Base-by-base conservation (phyloP, 2,113 vertebrate genomes). In the Chionomys nivalis region DNA sequence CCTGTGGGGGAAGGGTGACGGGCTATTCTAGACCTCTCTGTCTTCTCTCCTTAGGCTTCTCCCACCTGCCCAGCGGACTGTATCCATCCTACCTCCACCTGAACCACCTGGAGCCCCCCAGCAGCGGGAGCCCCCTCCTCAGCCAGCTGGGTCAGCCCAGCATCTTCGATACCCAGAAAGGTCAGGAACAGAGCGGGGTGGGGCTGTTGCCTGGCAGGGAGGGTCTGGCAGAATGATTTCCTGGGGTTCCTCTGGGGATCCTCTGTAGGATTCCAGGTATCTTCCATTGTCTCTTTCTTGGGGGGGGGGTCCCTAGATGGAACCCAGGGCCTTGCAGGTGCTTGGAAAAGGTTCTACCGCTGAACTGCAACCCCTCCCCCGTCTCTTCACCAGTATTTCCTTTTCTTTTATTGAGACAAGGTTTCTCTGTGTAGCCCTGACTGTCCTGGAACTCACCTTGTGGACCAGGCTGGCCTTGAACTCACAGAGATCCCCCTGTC, bases 141-240 rank as follows among this genome's bases (percentile, higher is more conserved):
- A 98, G 98, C 77, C 99, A 99, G 92, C 98, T 99, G 98, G 98
- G 99, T 68, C 99, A 99, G 98, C 99, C 99, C 97, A 99, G 98
- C 93, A 99, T 99, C 96, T 99, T 99, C 1, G 99, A 99, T 92
- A 98, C 99, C 0, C 99, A 99, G 96, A 99, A 99, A 99, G 99
- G 99, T 99, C 95, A 99, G 99, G 97, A 58, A 42, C 36, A 16
- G 78, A 44, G 55, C 26, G 23, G 23, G 55, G 39, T 0, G 1
- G 0, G 0, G 0, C 16, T n/a, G 19, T 81, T 21, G 68, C 47
- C 17, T 33, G 31, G 39, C 0, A 21, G 44, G 76, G 55, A 31
- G 12, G 55, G 78, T 76, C 21, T 31, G 31, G 31, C 19, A 17
- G 7, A 13, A 44, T 73, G 21, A 28, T 14, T 33, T 75, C 77